Base-by-base conservation (phyloP, 2,888 invertebrate genomes). In the Laothoe populi region DNA sequence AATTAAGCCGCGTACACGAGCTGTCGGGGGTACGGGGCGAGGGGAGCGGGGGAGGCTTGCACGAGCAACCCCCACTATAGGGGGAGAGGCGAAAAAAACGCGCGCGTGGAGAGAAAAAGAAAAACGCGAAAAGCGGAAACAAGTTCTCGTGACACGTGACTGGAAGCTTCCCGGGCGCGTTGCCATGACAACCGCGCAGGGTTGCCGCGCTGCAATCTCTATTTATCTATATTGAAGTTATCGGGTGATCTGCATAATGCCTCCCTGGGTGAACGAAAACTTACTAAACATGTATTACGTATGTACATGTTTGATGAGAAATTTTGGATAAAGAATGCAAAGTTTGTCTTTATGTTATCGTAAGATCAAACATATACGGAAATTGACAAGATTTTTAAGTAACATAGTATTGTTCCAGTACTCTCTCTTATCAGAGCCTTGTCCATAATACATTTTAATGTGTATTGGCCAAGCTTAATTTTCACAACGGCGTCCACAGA, bases 1-100 rank as follows among this genome's bases (percentile, higher is more conserved):
- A 92, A 92, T 92, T 92, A 92, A 92, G 92, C 88, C 87, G 83
- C 90, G 88, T 88, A 90, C 90, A 90, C 90, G 88, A 86, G 88
- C 83, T 80, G 79, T 81, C 72, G 82, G 81, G 84, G 83, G 82
- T 66, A 70, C 63, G 64, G 68, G 60, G 67, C 48, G 59, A 62
- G 62, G n/a, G 64, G 64, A 26, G 5, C 73, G 77, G 70, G 64
- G 73, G 78, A 81, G 69, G 70, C 68, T 63, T 70, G 71, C 74
- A 70, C 78, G 77, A 74, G 76, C 73, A 72, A 65, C 72, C 72
- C 74, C 77, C 75, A 71, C 71, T 61, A 64, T 68, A 68, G 68
- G 73, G 65, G 59, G 73, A 26, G n/a, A n/a, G 79, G 13, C n/a
- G 78, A 74, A 86, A 88, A 91, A 91, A 90, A 90, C 83, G 85